Percentiles rank a stretch among this genome's conserved stretches.
phyloP scores from a whole-genome alignment of 2,797 vertebrate species.

The Dicrostonyx torquatus region DNA sequence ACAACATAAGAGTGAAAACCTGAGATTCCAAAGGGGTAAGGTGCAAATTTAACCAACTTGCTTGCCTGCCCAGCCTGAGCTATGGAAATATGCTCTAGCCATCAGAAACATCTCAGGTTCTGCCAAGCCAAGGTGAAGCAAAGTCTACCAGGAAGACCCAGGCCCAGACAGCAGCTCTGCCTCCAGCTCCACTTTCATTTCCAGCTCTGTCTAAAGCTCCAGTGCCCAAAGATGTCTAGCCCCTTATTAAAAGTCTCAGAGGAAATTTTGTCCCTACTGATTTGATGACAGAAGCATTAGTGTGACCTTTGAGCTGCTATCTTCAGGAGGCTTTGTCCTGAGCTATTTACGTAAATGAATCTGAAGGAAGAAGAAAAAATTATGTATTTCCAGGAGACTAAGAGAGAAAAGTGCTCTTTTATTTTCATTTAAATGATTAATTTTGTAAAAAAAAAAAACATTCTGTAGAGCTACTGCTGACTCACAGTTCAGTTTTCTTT shows the following conservation, averaged over 20 bases:
- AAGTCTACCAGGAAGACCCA: not conserved
- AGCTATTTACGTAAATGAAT: not conserved
- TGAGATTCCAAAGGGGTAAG: not conserved
- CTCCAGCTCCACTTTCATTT: not conserved
- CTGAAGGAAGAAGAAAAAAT: not conserved
- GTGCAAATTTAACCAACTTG: not conserved
- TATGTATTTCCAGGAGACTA: constrained; percentile 15
- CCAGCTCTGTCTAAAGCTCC: not conserved
- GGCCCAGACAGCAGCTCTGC: not conserved
- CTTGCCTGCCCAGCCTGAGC: not conserved
- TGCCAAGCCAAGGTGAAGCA: not conserved
- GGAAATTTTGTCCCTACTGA: not conserved
- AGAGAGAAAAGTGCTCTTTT: not conserved
- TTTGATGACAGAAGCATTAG: not conserved
- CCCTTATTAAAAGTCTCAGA: not conserved
- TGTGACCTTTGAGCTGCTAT: not conserved
- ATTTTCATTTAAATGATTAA: not conserved
- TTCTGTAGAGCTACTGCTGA: not conserved
- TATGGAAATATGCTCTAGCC: not conserved
- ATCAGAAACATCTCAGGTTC: not conserved
- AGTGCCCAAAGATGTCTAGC: not conserved
- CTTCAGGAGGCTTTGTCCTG: not conserved
- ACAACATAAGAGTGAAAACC: not conserved
- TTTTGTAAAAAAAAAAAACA: not conserved
- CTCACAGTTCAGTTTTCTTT: constrained; percentile 51